A percentile compares a stretch with the other conserved stretches of the same genome.
phyloP scores from a whole-genome alignment of 1,140 invertebrate genomes.

The Mercenaria mercenaria region DNA sequence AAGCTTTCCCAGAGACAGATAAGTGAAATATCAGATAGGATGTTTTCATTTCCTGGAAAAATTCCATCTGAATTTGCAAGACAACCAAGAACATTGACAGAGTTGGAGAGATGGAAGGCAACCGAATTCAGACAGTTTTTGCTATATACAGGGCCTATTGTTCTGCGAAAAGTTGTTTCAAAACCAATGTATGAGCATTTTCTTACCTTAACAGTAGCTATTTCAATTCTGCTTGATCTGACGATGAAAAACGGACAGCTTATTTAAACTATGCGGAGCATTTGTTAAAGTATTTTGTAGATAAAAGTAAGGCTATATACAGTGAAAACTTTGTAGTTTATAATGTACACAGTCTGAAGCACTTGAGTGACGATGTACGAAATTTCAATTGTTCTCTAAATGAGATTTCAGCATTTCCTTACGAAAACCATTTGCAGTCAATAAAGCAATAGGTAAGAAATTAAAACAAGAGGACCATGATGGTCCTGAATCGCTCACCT shows the following conservation, averaged over 20 bases:
- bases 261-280: slow-evolving; percentile 75
- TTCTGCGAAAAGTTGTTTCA: slow-evolving; percentile 84
- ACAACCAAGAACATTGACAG: slow-evolving; percentile 82
- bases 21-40: slow-evolving; percentile 59
- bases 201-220: slow-evolving; percentile 81
- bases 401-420: slow-evolving; percentile 84
- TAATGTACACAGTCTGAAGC: slow-evolving; percentile 83
- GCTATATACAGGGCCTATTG: slow-evolving; percentile 85
- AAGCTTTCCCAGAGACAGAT: slow-evolving; percentile 42
- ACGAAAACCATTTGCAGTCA: slow-evolving; percentile 85
- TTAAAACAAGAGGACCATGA: too few species aligned
- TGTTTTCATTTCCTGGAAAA: slow-evolving; percentile 56
- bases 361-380: slow-evolving; percentile 85
- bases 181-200: slow-evolving; percentile 84
- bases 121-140: slow-evolving; percentile 86
- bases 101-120: slow-evolving; percentile 85
- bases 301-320: slow-evolving; percentile 71
- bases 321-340: slow-evolving; percentile 80
- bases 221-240: slow-evolving; percentile 78
- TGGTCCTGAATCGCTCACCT: too few species aligned
- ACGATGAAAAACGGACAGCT: slow-evolving; percentile 30
- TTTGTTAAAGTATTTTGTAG: slow-evolving; percentile 83
- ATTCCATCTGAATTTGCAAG: slow-evolving; percentile 84
- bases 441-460: slow-evolving; percentile 80
- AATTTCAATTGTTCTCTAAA: slow-evolving; percentile 83